Conservation (phyloP, 2,797 vertebrate species). For the Amniataba percoides region DNA sequence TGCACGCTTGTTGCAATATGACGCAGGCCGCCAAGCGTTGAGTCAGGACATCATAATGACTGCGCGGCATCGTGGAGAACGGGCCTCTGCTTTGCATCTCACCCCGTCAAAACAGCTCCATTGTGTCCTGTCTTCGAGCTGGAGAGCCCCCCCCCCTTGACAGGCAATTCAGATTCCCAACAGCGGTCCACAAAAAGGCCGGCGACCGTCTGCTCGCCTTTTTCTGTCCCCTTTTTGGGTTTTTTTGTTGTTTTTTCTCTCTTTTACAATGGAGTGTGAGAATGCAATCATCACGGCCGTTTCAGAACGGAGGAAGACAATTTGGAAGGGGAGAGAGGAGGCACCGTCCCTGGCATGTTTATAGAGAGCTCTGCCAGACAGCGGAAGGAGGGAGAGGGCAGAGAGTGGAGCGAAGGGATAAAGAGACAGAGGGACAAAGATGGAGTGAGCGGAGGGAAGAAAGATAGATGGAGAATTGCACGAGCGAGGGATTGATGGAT, state of each 20-base stretch:
- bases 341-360: slow-evolving; percentile 70
- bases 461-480: slow-evolving; percentile 39
- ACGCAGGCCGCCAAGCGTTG: slow-evolving; percentile 57
- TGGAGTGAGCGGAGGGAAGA: slow-evolving; percentile 24
- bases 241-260: slow-evolving; percentile 13
- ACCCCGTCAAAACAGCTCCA: slow-evolving; percentile 62
- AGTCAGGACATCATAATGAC: slow-evolving; percentile 74
- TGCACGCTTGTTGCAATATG: slow-evolving; percentile 38
- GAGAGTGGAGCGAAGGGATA: slow-evolving; percentile 30
- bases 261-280: slow-evolving; percentile 70
- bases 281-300: slow-evolving; percentile 72
- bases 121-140: slow-evolving; percentile 47
- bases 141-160: slow-evolving; percentile 49
- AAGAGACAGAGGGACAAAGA: slow-evolving; percentile 36
- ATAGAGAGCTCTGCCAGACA: slow-evolving; percentile 63
- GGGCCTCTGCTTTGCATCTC: slow-evolving; percentile 28
- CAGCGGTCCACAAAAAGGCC: slow-evolving; percentile 38
- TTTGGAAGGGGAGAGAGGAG: slow-evolving; percentile 58
- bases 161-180: slow-evolving; percentile 65
- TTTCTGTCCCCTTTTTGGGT: not conserved
- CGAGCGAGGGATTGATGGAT: slow-evolving; percentile 54
- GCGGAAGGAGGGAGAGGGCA: slow-evolving; percentile 19
- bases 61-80: slow-evolving; percentile 42
- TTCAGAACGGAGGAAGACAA: slow-evolving; percentile 64
- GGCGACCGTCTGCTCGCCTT: not conserved